phyloP scores from a whole-genome alignment of 2,113 vertebrate species.

The Monopterus albus region DNA sequence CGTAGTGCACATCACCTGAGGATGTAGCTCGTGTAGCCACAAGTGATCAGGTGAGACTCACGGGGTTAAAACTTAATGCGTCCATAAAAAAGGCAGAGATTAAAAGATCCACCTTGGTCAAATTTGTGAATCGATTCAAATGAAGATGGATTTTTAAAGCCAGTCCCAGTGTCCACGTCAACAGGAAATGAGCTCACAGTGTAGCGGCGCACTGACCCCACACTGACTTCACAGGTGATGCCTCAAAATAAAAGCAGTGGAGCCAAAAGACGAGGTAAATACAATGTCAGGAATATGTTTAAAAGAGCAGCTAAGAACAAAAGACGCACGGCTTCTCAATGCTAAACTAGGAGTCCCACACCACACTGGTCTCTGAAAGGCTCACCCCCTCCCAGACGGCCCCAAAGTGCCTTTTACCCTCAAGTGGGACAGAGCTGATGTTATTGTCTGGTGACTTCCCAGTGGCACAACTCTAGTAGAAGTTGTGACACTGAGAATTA shows the following conservation, averaged over 20 bases:
- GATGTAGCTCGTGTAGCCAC: too few species aligned
- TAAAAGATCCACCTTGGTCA: too few species aligned
- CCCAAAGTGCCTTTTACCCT: conserved; percentile 35
- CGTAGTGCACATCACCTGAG: too few species aligned
- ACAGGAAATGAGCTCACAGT: conserved; percentile 50
- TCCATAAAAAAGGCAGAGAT: too few species aligned
- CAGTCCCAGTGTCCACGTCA: too few species aligned
- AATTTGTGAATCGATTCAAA: too few species aligned
- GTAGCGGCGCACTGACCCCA: conserved; percentile 4
- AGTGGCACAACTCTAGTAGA: not conserved
- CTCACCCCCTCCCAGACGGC: conserved; percentile 41
- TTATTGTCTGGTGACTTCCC: not conserved
- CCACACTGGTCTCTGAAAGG: conserved; percentile 35
- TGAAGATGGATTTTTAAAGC: too few species aligned
- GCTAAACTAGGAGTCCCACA: conserved; percentile 1
- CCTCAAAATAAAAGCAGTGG: not conserved
- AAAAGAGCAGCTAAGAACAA: not conserved
- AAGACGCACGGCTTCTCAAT: conserved; percentile 12
- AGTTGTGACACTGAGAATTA: too few species aligned
- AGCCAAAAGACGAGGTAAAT: not conserved
- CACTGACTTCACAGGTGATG: not conserved
- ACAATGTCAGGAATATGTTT: conserved; percentile 30
- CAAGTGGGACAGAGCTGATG: conserved; percentile 4
- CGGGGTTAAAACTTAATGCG: too few species aligned
- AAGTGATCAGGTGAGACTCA: too few species aligned